Base-by-base conservation (phyloP, 2,888 invertebrate species). In the Polydrusus cervinus region DNA sequence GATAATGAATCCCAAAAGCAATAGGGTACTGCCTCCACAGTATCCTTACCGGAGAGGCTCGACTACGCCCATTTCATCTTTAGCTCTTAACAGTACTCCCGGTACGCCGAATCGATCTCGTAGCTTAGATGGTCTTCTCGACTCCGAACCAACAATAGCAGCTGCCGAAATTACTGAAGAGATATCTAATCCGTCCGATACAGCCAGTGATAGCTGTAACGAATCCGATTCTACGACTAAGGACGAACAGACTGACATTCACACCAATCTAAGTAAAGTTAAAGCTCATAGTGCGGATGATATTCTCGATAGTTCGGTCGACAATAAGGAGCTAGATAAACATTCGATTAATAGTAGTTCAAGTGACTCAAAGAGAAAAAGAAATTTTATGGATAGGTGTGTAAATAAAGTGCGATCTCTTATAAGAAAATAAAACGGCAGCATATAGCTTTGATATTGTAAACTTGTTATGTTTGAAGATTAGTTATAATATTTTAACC, bases 361-460 rank as follows among this genome's bases (percentile, higher is more conserved):
- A 83, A 89, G 86, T 81, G 87, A 91, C 81, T 89, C 90, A 9
- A 93, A 93, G 86, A 89, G 92, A 83, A 93, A 92, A 87, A 92
- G 92, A 85, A 95, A 94, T 87, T 95, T 95, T 86, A 93, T 95
- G 92, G 95, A 95, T 90, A 90, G 93, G 86, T 94, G 94, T 88
- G 93, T 94, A 82, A 94, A 93, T 88, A 94, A 94, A 91, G 93
- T 94, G 87, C 91, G 93, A 89, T 92, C 93, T 88, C 89, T 94
- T 86, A 93, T 91, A 74, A 85, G 85, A 78, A 86, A 85, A 78
- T 85, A 80, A 18, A 55, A 64, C 51, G 68, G 74, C 77, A 75
- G 71, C 55, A 61, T 65, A 69, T 47, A 62, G 40, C 70, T 75
- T 71, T 78, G 73, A 75, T 76, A 70, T 74, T 71, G 71, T 74